These are phyloP conservation scores for Alosa sapidissima DNA, from an alignment of 2,797 vertebrate genomes.

Conservation along the genomic window DNA sequence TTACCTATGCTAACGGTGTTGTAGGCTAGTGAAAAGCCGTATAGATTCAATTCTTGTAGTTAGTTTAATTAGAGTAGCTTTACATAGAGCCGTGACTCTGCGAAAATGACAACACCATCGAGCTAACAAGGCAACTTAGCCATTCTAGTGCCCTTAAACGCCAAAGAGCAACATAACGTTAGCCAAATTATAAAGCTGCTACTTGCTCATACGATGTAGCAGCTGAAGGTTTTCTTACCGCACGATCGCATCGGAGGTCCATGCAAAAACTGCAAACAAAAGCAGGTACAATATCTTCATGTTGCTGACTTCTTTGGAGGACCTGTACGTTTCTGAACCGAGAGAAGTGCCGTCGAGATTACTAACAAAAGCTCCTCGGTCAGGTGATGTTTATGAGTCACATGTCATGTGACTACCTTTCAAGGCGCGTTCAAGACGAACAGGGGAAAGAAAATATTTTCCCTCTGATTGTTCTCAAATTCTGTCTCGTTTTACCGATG, in stretches of 20 bases:
- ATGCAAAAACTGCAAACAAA: constrained; percentile 56
- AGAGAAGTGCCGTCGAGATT: neutral
- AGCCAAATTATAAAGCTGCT: neutral
- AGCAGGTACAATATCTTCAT: constrained; percentile 54
- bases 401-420: neutral
- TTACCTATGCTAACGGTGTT: too few species aligned
- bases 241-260: constrained; percentile 64
- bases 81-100: neutral
- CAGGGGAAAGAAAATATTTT: neutral
- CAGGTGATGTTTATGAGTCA: constrained; percentile 10
- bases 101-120: neutral
- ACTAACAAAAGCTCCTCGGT: constrained; percentile 5
- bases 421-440: neutral
- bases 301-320: neutral
- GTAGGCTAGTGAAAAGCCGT: too few species aligned
- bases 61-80: neutral
- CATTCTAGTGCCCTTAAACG: neutral
- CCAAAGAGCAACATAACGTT: neutral
- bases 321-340: neutral
- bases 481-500: too few species aligned
- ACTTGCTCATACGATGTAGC: constrained; percentile 5
- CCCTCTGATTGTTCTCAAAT: too few species aligned
- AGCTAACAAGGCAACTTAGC: neutral
- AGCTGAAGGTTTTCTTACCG: constrained; percentile 67
- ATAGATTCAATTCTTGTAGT: neutral